A percentile compares a stretch with the other conserved stretches of the same genome.
Conservation (phyloP, 2,888 invertebrate genomes). For the Pheosia gnoma region DNA sequence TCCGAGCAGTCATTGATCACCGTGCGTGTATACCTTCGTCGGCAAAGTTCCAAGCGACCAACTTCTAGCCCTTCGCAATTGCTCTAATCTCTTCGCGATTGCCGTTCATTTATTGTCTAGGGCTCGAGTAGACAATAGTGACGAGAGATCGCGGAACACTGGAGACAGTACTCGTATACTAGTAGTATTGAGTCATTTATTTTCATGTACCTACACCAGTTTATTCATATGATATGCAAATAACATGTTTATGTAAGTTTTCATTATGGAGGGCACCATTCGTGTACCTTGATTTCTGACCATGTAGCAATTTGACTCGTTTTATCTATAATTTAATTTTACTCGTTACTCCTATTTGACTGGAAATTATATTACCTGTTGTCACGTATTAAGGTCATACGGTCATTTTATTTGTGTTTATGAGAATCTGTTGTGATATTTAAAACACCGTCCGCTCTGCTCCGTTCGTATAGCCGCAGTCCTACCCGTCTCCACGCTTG, state of each 20-base stretch:
- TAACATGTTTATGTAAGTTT: too few relatives aligned
- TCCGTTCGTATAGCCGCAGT: not conserved
- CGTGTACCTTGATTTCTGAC: too few relatives aligned
- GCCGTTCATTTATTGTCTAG: slow-evolving; percentile 75
- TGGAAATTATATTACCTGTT: too few relatives aligned
- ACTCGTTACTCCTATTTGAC: too few relatives aligned
- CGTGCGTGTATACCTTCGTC: slow-evolving; percentile 10
- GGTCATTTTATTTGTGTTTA: not conserved
- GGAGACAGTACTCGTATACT: not conserved
- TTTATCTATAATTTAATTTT: too few relatives aligned
- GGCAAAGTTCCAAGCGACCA: slow-evolving; percentile 46
- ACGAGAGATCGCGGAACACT: slow-evolving; percentile 18
- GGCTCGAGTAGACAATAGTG: slow-evolving; percentile 6
- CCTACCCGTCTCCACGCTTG: slow-evolving; percentile 23
- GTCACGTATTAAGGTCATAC: not conserved
- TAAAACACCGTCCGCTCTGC: not conserved
- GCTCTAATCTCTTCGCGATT: slow-evolving; percentile 75
- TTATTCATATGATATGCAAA: too few relatives aligned
- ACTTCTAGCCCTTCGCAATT: slow-evolving; percentile 65
- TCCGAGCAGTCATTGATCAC: slow-evolving; percentile 15
- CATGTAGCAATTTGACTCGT: too few relatives aligned
- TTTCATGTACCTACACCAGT: too few relatives aligned
- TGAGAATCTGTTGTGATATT: not conserved
- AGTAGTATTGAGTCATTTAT: too few relatives aligned
- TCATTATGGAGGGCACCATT: too few relatives aligned